Conservation (phyloP, 2,888 invertebrate genomes). For the Leptothorax acervorum region DNA sequence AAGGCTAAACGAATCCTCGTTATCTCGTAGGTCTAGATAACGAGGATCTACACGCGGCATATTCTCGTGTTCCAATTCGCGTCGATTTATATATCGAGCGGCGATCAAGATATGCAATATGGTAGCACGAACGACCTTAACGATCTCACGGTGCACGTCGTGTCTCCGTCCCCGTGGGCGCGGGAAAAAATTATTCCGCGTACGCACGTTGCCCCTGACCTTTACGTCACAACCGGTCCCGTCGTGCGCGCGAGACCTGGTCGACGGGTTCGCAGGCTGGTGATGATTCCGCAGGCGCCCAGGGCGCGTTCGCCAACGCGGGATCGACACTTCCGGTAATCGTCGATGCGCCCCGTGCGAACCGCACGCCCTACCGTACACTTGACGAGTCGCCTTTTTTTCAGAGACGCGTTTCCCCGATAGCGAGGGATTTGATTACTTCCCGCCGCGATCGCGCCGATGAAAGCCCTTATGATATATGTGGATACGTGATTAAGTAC, state of each 20-base stretch:
- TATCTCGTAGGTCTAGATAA: neutral
- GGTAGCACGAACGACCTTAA: conserved; percentile 34
- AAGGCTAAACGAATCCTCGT: neutral
- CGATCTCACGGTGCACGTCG: conserved; percentile 39
- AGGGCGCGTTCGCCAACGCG: conserved; percentile 39
- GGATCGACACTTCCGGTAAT: conserved; percentile 67
- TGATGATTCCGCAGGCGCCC: conserved; percentile 50
- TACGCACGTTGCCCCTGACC: conserved; percentile 66
- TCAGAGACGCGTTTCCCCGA: conserved; percentile 21
- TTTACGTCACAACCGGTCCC: conserved; percentile 78
- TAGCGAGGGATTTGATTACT: conserved; percentile 45
- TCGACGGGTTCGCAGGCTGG: conserved; percentile 66
- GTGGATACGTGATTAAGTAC: conserved; percentile 7
- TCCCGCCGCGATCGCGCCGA: neutral
- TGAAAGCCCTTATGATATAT: conserved; percentile 6
- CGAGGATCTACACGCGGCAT: no score
- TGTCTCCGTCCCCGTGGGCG: conserved; percentile 18
- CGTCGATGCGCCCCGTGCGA: conserved; percentile 49
- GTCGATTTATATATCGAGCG: neutral
- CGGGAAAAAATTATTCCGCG: conserved; percentile 64
- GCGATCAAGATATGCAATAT: conserved; percentile 23
- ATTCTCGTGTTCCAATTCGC: conserved; percentile 28
- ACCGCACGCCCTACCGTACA: conserved; percentile 56
- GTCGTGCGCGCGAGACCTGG: conserved; percentile 60
- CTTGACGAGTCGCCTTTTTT: conserved; percentile 30